Percentiles rank a stretch among this genome's conserved stretches.
Conservation (phyloP, 2,888 invertebrate genomes). For the Prenolepis imparis region DNA sequence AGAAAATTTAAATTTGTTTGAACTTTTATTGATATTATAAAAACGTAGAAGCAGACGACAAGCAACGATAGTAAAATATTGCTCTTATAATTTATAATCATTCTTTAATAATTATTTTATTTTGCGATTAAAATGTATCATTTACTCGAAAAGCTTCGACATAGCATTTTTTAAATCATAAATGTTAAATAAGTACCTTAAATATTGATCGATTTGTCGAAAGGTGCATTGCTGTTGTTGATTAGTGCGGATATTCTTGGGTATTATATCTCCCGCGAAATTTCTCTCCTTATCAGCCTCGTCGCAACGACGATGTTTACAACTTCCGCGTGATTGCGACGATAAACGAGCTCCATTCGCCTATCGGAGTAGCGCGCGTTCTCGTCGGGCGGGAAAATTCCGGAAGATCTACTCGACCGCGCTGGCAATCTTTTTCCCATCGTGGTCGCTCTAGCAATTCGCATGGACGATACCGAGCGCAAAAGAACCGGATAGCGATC, state of each 20-base stretch:
- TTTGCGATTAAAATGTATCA: background rate
- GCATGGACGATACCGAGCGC: constrained; percentile 10
- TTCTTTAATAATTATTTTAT: constrained; percentile 1
- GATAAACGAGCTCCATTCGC: constrained; percentile 48
- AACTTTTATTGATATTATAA: background rate
- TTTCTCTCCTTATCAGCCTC: constrained; percentile 37
- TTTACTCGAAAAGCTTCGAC: background rate
- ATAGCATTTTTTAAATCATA: background rate
- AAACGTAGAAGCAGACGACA: background rate
- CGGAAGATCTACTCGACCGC: constrained; percentile 50
- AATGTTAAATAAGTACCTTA: constrained; percentile 24
- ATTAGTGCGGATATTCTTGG: background rate
- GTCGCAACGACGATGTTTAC: constrained; percentile 51
- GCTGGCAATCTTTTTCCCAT: constrained; percentile 50
- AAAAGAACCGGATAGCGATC: constrained; percentile 49
- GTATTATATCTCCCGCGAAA: background rate
- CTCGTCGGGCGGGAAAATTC: constrained; percentile 9
- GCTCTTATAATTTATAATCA: background rate
- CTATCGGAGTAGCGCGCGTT: constrained; percentile 27
- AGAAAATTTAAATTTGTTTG: background rate
- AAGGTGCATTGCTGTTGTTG: background rate
- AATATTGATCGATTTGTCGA: constrained; percentile 20
- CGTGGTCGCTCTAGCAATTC: constrained; percentile 30
- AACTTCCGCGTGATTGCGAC: constrained; percentile 48
- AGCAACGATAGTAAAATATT: background rate